Evolutionary conservation across 2,888 invertebrate species (phyloP), one percentile per base, ranked within the genome.

Genomic region (Drosophila peninsularis): DNA sequence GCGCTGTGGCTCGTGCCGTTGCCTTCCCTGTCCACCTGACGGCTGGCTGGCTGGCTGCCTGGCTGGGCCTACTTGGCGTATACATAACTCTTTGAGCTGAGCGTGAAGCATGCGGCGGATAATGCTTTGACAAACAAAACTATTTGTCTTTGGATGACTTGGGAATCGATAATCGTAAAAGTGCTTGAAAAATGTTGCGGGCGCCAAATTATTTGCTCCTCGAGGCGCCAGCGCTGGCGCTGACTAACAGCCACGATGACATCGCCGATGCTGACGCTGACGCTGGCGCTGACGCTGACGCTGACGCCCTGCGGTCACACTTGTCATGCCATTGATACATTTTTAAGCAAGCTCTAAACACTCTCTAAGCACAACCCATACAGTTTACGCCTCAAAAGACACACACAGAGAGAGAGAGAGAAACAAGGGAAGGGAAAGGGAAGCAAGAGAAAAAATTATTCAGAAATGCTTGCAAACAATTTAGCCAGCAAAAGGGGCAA

Each of bases 381-480:
- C 83, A 82, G 74, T 69, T 83, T 86, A 86, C 70, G 70, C 71
- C 61, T 58, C 55, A 71, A 71, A 75, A 57, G 63, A 56, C 68
- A 34, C 42, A 34, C 44, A 47, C 32, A 24, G 47, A 36, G 36
- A 44, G 10, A 24, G n/a, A 62, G 3, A 45, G 10, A 42, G 2
- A 19, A 11, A 3, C 9, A n/a, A n/a, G n/a, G n/a, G n/a, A n/a
- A n/a, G 39, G 21, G 14, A 49, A 56, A 57, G 17, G 36, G 47
- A 19, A 41, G 34, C 50, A 50, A 34, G 63, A 32, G 54, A 55
- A 69, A 78, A 90, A 88, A 90, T 89, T 88, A 90, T 90, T 89
- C 89, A 90, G 85, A 90, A 90, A 89, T 83, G 84, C 90, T 80
- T 76, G 88, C 83, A 90, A 89, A 82, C 90, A 90, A 83, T 88